Evolutionary conservation across 2,888 invertebrate species (phyloP).

Genomic region (Cataglyphis albicans): DNA sequence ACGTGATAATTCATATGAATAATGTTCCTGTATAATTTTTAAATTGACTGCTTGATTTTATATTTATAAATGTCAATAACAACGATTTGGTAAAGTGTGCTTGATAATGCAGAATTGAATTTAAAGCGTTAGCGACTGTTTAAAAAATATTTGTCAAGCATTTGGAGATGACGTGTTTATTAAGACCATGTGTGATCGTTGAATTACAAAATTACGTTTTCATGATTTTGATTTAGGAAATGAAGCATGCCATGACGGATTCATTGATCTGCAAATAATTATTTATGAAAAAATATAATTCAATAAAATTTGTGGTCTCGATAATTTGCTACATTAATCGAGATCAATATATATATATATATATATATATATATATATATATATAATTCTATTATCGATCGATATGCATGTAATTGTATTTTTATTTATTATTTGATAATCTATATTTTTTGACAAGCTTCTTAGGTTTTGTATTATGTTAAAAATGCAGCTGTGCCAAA

Average conservation of each 20-base stretch:
- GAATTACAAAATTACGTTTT: conserved; percentile 14
- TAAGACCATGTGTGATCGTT: conserved; percentile 16
- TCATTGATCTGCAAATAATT: neutral
- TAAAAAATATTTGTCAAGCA: conserved; percentile 47
- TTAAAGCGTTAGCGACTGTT: conserved; percentile 25
- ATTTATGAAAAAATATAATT: conserved; percentile 6
- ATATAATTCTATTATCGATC: neutral
- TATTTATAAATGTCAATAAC: conserved; percentile 33
- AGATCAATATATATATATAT: neutral
- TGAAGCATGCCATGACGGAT: conserved; percentile 22
- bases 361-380: neutral
- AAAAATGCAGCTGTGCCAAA: neutral
- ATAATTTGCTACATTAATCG: neutral
- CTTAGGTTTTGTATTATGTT: neutral
- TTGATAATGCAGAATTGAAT: conserved; percentile 43
- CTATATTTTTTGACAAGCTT: neutral
- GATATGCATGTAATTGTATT: neutral
- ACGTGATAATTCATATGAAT: neutral
- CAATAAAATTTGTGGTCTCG: neutral
- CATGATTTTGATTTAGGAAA: conserved; percentile 36
- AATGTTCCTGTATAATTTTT: conserved; percentile 26
- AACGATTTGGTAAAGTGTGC: conserved; percentile 22
- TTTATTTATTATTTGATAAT: neutral
- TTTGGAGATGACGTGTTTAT: conserved; percentile 38
- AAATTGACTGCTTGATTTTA: conserved; percentile 19